phyloP scores from a whole-genome alignment of 2,888 invertebrate genomes.

The Trachelus tabidus region DNA sequence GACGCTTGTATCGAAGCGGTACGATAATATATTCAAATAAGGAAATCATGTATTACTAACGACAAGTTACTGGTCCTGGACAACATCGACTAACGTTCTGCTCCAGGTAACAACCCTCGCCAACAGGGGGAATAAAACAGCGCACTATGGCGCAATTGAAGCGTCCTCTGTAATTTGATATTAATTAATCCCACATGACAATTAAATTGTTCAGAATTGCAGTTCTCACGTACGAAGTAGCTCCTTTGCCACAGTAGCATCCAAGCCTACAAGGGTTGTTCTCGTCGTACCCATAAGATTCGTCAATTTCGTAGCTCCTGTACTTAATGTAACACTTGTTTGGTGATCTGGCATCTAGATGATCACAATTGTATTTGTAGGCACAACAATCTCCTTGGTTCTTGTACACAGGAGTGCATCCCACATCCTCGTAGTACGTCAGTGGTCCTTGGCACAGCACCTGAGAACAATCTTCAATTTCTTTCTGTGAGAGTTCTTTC shows the following conservation, averaged over 20 bases:
- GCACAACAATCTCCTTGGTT: conserved; percentile 45
- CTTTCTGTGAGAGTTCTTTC: no score
- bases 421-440: conserved; percentile 40
- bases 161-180: conserved; percentile 24
- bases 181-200: no score
- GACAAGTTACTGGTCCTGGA: conserved; percentile 35
- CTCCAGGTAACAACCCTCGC: conserved; percentile 36
- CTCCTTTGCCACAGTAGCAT: conserved; percentile 33
- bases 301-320: conserved; percentile 41
- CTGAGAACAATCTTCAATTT: conserved; percentile 31
- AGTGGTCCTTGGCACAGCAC: conserved; percentile 47
- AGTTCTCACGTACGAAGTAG: background rate
- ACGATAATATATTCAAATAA: background rate
- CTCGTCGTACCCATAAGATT: conserved; percentile 41
- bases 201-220: no score
- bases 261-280: conserved; percentile 44
- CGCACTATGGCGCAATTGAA: conserved; percentile 45
- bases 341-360: conserved; percentile 32
- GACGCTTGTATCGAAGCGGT: background rate
- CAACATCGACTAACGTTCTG: conserved; percentile 33
- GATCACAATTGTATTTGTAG: conserved; percentile 45
- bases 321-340: conserved; percentile 50
- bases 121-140: conserved; percentile 23
- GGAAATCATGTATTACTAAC: conserved; percentile 39
- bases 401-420: conserved; percentile 44